These are phyloP conservation scores for Scaptomyza graminum DNA, from an alignment of 1,140 invertebrate genomes.

Conservation along the genomic window DNA sequence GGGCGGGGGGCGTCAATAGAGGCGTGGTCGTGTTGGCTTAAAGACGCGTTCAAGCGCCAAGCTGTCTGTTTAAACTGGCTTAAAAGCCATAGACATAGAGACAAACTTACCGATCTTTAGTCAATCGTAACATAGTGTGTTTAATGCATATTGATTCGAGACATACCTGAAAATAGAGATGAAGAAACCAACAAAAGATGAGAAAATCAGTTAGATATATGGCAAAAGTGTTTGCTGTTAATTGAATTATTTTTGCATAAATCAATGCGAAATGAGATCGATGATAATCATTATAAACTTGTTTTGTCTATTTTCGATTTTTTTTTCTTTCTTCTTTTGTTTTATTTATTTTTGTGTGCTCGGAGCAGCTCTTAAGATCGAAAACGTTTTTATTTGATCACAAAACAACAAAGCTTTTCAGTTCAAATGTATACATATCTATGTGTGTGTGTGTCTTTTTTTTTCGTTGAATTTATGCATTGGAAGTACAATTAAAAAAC, in stretches of 20 bases:
- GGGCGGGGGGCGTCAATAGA: neutral
- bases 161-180: conserved; percentile 62
- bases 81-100: conserved; percentile 5
- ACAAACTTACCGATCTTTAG: conserved; percentile 13
- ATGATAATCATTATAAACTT: conserved; percentile 34
- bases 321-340: neutral
- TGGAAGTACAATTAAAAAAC: conserved; percentile 39
- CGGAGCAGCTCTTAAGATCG: neutral
- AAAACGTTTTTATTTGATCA: conserved; percentile 19
- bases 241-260: conserved; percentile 75
- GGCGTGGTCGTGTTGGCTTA: conserved; percentile 21
- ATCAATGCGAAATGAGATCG: conserved; percentile 53
- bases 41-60: conserved; percentile 54
- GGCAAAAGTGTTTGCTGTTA: conserved; percentile 36
- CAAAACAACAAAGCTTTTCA: conserved; percentile 12
- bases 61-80: conserved; percentile 63
- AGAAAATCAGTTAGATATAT: conserved; percentile 6
- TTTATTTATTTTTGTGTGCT: neutral
- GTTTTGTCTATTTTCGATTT: conserved; percentile 23
- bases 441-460: too few species aligned
- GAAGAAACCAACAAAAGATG: conserved; percentile 5
- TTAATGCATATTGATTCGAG: conserved; percentile 33
- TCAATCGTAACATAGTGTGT: neutral
- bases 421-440: conserved; percentile 3
- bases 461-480: conserved; percentile 1